Conservation (phyloP, 2,797 vertebrate genomes). For the Acipenser transmontanus region DNA sequence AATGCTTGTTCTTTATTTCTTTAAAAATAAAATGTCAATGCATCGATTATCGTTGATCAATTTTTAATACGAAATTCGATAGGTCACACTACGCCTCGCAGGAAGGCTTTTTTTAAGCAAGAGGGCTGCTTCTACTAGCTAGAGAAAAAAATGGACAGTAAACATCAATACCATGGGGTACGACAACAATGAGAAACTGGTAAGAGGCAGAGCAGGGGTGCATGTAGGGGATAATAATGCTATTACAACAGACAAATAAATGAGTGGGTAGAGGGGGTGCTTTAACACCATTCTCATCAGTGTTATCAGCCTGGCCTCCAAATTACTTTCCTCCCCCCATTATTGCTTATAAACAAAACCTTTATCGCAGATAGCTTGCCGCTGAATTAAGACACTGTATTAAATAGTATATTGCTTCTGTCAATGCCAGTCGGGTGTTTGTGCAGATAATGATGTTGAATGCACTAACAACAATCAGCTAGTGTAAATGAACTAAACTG, state of each 20-base stretch:
- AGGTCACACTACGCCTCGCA: slow-evolving; percentile 3
- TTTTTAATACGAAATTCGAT: not conserved
- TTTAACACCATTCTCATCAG: slow-evolving; percentile 50
- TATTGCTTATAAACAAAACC: slow-evolving; percentile 67
- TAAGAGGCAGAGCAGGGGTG: slow-evolving; percentile 1
- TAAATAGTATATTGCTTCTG: slow-evolving; percentile 68
- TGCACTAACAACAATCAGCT: slow-evolving; percentile 67
- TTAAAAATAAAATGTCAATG: too few relatives aligned
- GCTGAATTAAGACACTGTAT: slow-evolving; percentile 66
- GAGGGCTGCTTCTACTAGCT: slow-evolving; percentile 12
- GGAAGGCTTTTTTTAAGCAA: slow-evolving; percentile 5
- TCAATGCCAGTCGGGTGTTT: slow-evolving; percentile 67
- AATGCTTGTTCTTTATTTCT: too few relatives aligned
- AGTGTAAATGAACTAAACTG: slow-evolving; percentile 74
- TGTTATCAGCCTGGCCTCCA: slow-evolving; percentile 62
- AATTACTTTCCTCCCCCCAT: slow-evolving; percentile 58
- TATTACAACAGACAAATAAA: slow-evolving; percentile 37
- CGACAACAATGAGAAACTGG: slow-evolving; percentile 12
- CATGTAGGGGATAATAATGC: slow-evolving; percentile 18
- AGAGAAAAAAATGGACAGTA: slow-evolving; percentile 13
- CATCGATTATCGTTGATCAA: too few relatives aligned
- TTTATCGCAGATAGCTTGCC: slow-evolving; percentile 60
- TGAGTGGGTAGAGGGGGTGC: slow-evolving; percentile 27
- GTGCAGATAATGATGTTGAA: slow-evolving; percentile 70
- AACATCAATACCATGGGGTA: slow-evolving; percentile 12